phyloP scores from a whole-genome alignment of 2,113 vertebrate species.

The Bos indicus region DNA sequence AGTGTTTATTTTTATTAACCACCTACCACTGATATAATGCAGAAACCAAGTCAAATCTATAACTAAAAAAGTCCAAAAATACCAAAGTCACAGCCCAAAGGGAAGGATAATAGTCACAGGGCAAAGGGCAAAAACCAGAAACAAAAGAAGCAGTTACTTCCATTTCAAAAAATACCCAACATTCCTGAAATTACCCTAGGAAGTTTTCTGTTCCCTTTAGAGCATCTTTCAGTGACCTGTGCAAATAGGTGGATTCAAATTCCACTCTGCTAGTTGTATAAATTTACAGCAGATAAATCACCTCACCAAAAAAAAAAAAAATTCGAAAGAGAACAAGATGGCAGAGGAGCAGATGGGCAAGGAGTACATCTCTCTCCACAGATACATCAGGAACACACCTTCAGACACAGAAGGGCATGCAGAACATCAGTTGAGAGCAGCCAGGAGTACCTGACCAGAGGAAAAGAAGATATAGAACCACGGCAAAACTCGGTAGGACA shows the following conservation, averaged over 20 bases:
- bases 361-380: not conserved
- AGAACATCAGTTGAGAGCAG: not conserved
- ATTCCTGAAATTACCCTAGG: not conserved
- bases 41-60: not conserved
- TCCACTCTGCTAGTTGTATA: not conserved
- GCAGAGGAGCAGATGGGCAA: not conserved
- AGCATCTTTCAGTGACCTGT: not conserved
- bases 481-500: not conserved
- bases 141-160: not conserved
- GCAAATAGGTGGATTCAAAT: not conserved
- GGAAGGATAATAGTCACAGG: not conserved
- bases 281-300: constrained; percentile 1
- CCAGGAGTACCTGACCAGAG: not conserved
- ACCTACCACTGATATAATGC: not conserved
- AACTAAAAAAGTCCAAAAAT: not conserved
- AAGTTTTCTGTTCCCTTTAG: not conserved
- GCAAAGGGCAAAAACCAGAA: not conserved
- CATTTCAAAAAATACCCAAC: not conserved
- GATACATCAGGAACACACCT: not conserved
- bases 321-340: not conserved
- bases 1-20: not conserved
- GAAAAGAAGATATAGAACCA: not conserved
- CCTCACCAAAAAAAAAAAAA: not conserved
- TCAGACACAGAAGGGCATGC: not conserved
- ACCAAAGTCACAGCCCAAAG: not conserved